Percentiles rank a stretch among this genome's conserved stretches.
Conservation (phyloP, 1,140 invertebrate genomes). For the Drosophila eugracilis region DNA sequence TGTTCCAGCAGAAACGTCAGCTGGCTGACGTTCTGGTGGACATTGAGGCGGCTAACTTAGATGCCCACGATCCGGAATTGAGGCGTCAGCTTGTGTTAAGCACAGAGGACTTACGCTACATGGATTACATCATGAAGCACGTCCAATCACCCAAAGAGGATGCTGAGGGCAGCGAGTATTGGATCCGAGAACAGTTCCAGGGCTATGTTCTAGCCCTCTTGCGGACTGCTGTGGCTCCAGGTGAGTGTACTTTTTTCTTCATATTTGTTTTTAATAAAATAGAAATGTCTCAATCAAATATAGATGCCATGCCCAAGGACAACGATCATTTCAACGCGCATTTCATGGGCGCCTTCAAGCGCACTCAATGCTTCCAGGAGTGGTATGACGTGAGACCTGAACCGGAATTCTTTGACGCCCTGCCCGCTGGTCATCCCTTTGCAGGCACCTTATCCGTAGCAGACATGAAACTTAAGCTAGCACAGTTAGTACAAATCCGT, state of each 20-base stretch:
- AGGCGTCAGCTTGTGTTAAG: slow-evolving; percentile 93
- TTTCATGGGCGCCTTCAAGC: slow-evolving; percentile 94
- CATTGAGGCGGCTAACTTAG: slow-evolving; percentile 94
- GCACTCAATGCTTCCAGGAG: slow-evolving; percentile 94
- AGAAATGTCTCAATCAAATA: not conserved
- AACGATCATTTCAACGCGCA: slow-evolving; percentile 94
- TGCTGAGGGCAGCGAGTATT: slow-evolving; percentile 96
- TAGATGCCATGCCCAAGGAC: slow-evolving; percentile 89
- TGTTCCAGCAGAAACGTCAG: slow-evolving; percentile 98
- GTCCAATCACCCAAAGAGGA: slow-evolving; percentile 92
- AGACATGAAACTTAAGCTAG: slow-evolving; percentile 96
- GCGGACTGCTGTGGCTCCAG: slow-evolving; percentile 91
- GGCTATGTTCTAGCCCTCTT: slow-evolving; percentile 95
- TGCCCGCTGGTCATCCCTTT: slow-evolving; percentile 63
- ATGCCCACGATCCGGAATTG: slow-evolving; percentile 94
- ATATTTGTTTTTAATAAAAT: not conserved
- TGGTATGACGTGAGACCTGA: slow-evolving; percentile 91
- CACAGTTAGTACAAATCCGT: slow-evolving; percentile 94
- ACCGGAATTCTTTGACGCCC: slow-evolving; percentile 85
- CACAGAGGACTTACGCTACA: slow-evolving; percentile 98
- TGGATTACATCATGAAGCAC: slow-evolving; percentile 95
- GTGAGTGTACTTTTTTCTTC: slow-evolving; percentile 79
- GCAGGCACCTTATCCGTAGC: slow-evolving; percentile 90
- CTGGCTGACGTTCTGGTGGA: slow-evolving; percentile 96
- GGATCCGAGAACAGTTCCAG: slow-evolving; percentile 97